phyloP scores from a whole-genome alignment of 2,113 vertebrate genomes.

The Xiphophorus couchianus region DNA sequence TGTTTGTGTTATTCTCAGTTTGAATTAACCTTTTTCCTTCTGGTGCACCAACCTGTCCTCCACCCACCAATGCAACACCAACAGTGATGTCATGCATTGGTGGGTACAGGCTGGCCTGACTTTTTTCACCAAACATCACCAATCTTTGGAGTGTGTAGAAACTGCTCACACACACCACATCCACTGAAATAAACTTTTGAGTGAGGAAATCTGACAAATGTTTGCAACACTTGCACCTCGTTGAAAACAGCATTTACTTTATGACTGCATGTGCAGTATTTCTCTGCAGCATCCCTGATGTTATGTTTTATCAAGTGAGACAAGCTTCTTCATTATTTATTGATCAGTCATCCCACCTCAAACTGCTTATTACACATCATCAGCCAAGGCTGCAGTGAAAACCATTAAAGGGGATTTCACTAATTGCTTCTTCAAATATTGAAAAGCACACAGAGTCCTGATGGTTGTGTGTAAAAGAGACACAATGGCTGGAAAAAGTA shows the following conservation, averaged over 20 bases:
- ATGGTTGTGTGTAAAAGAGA: conserved; percentile 13
- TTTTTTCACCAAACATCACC: too few relatives aligned
- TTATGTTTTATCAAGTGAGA: conserved; percentile 6
- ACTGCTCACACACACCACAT: too few relatives aligned
- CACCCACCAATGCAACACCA: neutral
- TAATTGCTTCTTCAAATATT: conserved; percentile 50
- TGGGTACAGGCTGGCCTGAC: too few relatives aligned
- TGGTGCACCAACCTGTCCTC: neutral
- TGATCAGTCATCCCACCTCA: conserved; percentile 50
- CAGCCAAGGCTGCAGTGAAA: conserved; percentile 33
- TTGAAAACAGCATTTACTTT: conserved; percentile 52
- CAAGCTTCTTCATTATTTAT: conserved; percentile 18
- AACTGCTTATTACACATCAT: conserved; percentile 34
- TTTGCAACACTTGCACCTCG: conserved; percentile 30
- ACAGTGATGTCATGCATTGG: too few relatives aligned
- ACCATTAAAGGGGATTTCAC: conserved; percentile 39
- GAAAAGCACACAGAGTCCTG: conserved; percentile 13
- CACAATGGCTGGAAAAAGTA: neutral
- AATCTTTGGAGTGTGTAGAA: too few relatives aligned
- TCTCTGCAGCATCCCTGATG: conserved; percentile 5
- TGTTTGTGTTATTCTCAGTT: conserved; percentile 8
- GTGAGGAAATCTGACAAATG: conserved; percentile 31
- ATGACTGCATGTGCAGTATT: conserved; percentile 39
- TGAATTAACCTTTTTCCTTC: conserved; percentile 12
- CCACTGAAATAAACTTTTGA: conserved; percentile 2